These are phyloP conservation scores for Boulengeromyrus knoepffleri DNA, from an alignment of 2,113 vertebrate species.

Conservation along the genomic window DNA sequence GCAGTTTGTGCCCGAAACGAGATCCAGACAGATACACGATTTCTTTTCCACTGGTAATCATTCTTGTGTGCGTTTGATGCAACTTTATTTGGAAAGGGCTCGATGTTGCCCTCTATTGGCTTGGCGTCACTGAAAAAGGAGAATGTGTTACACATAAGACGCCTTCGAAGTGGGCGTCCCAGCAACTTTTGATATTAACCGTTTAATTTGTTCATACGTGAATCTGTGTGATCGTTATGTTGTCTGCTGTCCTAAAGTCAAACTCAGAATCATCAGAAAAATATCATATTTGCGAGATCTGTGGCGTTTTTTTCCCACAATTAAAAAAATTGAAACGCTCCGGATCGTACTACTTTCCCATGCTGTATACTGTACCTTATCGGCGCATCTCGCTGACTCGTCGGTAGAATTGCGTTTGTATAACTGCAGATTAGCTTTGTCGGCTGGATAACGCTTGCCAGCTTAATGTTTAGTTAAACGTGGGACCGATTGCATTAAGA, in stretches of 20 bases:
- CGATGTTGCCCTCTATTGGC: background rate
- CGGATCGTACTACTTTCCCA: background rate
- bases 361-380: background rate
- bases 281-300: background rate
- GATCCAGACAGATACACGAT: background rate
- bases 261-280: background rate
- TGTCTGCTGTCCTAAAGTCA: background rate
- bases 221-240: background rate
- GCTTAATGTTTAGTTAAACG: background rate
- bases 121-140: background rate
- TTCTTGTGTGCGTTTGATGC: background rate
- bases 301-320: background rate
- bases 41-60: background rate
- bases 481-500: background rate
- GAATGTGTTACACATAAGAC: background rate
- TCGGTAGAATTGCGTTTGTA: background rate
- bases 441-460: background rate
- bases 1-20: background rate
- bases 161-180: background rate
- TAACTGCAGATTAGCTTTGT: background rate
- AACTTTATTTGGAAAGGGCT: slow-evolving; percentile 4
- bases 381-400: background rate
- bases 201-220: background rate
- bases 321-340: background rate
- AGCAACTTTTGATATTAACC: background rate